phyloP scores from a whole-genome alignment of 2,888 invertebrate genomes.

The Drosophila algonquin region DNA sequence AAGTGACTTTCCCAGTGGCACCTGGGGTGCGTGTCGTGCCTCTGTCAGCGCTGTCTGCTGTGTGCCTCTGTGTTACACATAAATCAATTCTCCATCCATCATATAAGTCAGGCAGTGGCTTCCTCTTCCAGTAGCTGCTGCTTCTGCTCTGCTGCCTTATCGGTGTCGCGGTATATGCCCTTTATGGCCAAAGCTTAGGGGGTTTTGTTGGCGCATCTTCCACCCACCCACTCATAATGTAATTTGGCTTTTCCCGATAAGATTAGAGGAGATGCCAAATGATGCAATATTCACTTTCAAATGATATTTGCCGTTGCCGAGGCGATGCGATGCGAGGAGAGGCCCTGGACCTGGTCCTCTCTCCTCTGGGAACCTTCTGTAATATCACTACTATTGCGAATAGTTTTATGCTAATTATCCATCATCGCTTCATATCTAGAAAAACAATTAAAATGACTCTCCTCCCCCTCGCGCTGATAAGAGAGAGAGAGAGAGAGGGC shows the following conservation, averaged over 20 bases:
- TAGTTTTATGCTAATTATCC: slow-evolving; percentile 20
- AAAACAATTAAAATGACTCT: slow-evolving; percentile 19
- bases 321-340: not conserved
- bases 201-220: not conserved
- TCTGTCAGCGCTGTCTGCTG: not conserved
- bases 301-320: not conserved
- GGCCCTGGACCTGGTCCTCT: not conserved
- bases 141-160: slow-evolving; percentile 5
- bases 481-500: not conserved
- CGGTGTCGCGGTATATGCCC: slow-evolving; percentile 38
- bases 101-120: slow-evolving; percentile 24
- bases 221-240: slow-evolving; percentile 8
- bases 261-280: slow-evolving; percentile 6
- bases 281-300: not conserved
- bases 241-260: slow-evolving; percentile 4
- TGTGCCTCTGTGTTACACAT: not conserved
- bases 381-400: slow-evolving; percentile 30
- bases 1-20: not conserved
- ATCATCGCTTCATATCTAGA: slow-evolving; percentile 33
- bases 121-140: not conserved
- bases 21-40: not conserved
- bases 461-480: slow-evolving; percentile 34
- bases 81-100: slow-evolving; percentile 17
- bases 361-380: slow-evolving; percentile 3
- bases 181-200: slow-evolving; percentile 36